These are phyloP conservation scores for Plagiodera versicolora DNA, from an alignment of 2,888 invertebrate species.

Conservation along the genomic window DNA sequence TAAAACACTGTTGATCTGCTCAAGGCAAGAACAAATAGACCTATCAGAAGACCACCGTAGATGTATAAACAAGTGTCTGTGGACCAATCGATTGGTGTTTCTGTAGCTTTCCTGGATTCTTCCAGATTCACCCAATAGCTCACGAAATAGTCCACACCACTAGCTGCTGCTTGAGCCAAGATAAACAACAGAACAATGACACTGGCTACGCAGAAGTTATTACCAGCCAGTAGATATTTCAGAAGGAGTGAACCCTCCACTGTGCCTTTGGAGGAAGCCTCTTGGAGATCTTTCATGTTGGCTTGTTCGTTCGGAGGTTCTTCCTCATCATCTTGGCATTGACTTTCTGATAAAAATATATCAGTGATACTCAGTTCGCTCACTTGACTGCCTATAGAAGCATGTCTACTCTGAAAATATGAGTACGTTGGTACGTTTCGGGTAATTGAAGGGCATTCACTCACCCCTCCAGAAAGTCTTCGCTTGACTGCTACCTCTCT, in stretches of 20 bases:
- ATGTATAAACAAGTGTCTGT: constrained; percentile 63
- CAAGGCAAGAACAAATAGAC: constrained; percentile 57
- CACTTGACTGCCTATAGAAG: constrained; percentile 47
- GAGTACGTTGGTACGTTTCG: too few species aligned
- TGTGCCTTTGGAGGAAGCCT: constrained; percentile 60
- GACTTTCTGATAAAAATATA: constrained; percentile 46
- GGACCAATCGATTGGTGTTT: constrained; percentile 29
- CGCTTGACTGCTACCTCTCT: constrained; percentile 12
- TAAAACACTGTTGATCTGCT: constrained; percentile 65
- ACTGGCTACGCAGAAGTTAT: constrained; percentile 59
- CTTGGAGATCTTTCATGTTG: constrained; percentile 62
- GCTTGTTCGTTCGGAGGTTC: constrained; percentile 39
- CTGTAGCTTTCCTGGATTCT: constrained; percentile 34
- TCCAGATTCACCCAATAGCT: constrained; percentile 64
- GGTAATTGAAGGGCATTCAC: background rate
- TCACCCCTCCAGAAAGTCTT: background rate
- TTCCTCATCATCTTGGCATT: constrained; percentile 51
- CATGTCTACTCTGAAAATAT: constrained; percentile 42
- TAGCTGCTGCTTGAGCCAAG: constrained; percentile 64
- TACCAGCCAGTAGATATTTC: constrained; percentile 59
- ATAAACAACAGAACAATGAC: constrained; percentile 59
- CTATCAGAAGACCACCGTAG: constrained; percentile 54
- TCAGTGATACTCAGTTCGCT: constrained; percentile 53
- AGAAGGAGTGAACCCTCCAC: constrained; percentile 63
- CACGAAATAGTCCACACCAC: constrained; percentile 73